Percentiles rank a stretch among this genome's conserved stretches.
Evolutionary conservation across 2,113 vertebrate genomes (phyloP).

Genomic region (Cephalopterus ornatus): DNA sequence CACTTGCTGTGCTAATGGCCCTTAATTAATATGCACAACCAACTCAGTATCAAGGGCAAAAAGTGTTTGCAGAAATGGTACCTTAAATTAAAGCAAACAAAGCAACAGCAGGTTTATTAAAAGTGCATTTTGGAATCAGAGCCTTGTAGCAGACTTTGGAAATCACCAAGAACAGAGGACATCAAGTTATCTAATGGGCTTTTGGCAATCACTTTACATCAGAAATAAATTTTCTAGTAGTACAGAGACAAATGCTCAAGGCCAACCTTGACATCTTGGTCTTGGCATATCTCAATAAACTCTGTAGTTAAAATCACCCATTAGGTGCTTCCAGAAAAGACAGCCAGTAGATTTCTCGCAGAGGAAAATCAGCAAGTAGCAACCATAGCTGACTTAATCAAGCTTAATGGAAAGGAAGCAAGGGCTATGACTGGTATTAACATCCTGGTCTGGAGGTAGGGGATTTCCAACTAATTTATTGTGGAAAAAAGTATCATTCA

Average conservation of each 20-base stretch:
- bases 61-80: constrained; percentile 11
- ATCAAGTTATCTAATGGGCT: constrained; percentile 24
- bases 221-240: not conserved
- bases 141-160: not conserved
- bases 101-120: constrained; percentile 21
- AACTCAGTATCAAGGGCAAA: constrained; percentile 19
- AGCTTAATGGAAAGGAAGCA: constrained; percentile 26
- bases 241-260: not conserved
- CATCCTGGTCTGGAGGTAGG: not conserved
- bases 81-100: constrained; percentile 47
- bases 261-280: constrained; percentile 21
- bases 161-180: constrained; percentile 2
- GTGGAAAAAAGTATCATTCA: not conserved
- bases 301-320: not conserved
- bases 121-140: constrained; percentile 33
- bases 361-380: not conserved
- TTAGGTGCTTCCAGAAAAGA: not conserved
- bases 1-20: constrained; percentile 20
- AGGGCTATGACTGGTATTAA: not conserved
- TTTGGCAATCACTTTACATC: constrained; percentile 19
- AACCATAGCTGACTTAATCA: not conserved
- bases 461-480: constrained; percentile 4
- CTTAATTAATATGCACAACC: constrained; percentile 47
- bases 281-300: constrained; percentile 5
- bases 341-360: not conserved